A percentile compares a stretch with the other conserved stretches of the same genome.
phyloP scores from a whole-genome alignment of 1,140 invertebrate species.

The Coenobita brevimanus region DNA sequence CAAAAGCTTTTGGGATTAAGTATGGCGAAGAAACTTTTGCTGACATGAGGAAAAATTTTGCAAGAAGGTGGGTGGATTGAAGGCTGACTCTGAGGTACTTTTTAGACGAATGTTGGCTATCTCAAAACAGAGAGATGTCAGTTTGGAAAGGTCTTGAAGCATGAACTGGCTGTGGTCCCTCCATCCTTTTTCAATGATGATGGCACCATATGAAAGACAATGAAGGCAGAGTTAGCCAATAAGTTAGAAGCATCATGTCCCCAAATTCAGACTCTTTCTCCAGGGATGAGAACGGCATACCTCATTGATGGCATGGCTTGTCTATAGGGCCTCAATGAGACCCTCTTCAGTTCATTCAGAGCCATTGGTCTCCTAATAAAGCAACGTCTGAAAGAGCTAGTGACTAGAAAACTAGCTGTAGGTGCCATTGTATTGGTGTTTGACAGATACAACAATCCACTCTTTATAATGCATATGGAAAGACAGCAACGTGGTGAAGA shows the following conservation, averaged over 20 bases:
- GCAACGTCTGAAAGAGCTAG: neutral
- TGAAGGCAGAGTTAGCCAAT: neutral
- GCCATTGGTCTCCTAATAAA: neutral
- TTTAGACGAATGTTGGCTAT: neutral
- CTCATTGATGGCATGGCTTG: neutral
- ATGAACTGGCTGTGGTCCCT: constrained; percentile 9
- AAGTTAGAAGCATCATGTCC: neutral
- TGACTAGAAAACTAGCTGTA: neutral
- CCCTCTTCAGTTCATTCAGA: neutral
- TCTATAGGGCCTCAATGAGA: neutral
- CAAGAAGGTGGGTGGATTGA: neutral
- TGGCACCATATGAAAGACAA: neutral
- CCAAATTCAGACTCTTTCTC: constrained; percentile 8
- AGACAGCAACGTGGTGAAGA: constrained; percentile 1
- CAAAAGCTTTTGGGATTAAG: neutral
- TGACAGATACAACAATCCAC: neutral
- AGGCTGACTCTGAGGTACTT: neutral
- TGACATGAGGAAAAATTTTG: neutral
- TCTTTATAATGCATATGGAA: neutral
- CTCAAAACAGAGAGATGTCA: constrained; percentile 7
- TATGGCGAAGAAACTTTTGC: neutral
- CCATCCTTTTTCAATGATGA: constrained; percentile 17
- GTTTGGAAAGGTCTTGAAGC: neutral
- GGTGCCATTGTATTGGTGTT: neutral
- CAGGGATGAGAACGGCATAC: constrained; percentile 5